A percentile compares a stretch with the other conserved stretches of the same genome.
These are phyloP conservation scores for Argyrosomus regius DNA, from an alignment of 2,797 vertebrate species.

Conservation along the genomic window DNA sequence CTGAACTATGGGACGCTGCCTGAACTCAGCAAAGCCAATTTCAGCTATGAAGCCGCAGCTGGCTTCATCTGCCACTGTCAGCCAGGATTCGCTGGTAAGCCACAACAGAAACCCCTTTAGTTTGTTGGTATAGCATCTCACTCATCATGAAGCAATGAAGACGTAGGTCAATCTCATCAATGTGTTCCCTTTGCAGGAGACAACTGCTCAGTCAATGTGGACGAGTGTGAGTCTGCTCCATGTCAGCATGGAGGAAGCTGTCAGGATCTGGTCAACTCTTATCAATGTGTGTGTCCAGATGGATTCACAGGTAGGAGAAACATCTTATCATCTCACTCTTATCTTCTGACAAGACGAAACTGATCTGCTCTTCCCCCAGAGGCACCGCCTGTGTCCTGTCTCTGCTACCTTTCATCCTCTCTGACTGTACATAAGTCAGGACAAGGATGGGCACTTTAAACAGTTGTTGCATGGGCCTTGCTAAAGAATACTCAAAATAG, in stretches of 20 bases:
- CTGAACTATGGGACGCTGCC: conserved; percentile 81
- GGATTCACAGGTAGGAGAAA: conserved; percentile 91
- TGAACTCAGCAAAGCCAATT: conserved; percentile 78
- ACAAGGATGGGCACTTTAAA: background rate
- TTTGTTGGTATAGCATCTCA: background rate
- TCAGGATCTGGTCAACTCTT: conserved; percentile 88
- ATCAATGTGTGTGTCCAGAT: conserved; percentile 87
- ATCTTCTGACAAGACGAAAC: conserved; percentile 27
- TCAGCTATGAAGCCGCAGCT: conserved; percentile 87
- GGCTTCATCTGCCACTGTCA: conserved; percentile 92
- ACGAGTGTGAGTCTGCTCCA: conserved; percentile 91
- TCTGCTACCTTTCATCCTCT: background rate
- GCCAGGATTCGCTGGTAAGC: conserved; percentile 91
- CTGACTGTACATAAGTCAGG: background rate
- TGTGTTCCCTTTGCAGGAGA: conserved; percentile 83
- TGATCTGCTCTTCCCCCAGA: conserved; percentile 3
- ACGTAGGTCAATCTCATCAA: background rate
- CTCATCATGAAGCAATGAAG: background rate
- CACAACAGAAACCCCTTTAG: background rate
- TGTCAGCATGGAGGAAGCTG: conserved; percentile 91
- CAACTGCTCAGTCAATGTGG: conserved; percentile 88
- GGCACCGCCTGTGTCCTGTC: background rate
- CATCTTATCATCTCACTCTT: conserved; percentile 39
- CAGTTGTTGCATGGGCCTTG: background rate
- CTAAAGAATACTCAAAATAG: background rate